Percentiles rank a stretch among this genome's conserved stretches.
These are phyloP conservation scores for Drosophila merina DNA, from an alignment of 2,888 invertebrate genomes.

Conservation along the genomic window DNA sequence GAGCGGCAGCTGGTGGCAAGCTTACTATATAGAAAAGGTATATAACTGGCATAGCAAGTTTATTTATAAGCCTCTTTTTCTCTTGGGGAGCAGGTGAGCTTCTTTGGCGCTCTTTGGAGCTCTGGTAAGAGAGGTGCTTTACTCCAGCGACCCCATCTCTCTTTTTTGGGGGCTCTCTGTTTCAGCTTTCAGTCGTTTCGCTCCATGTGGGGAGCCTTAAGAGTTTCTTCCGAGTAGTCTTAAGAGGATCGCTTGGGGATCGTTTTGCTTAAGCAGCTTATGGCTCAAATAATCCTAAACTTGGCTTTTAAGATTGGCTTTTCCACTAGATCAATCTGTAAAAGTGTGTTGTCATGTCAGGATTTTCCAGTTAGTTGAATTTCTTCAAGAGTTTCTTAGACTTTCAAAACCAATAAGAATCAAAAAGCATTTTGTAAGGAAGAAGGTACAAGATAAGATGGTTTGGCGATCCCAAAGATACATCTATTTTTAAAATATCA, in stretches of 20 bases:
- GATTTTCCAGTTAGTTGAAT: neutral
- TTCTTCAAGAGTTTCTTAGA: neutral
- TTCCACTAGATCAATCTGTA: conserved; percentile 11
- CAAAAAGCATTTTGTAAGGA: neutral
- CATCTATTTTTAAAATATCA: too few species aligned
- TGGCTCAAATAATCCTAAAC: conserved; percentile 1
- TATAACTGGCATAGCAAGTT: conserved; percentile 56
- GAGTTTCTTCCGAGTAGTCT: conserved; percentile 10
- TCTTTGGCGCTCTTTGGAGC: conserved; percentile 51
- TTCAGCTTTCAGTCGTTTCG: conserved; percentile 53
- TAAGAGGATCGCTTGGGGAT: conserved; percentile 8
- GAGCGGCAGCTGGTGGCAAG: conserved; percentile 68
- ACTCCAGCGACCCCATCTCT: neutral
- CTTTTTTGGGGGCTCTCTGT: conserved; percentile 44
- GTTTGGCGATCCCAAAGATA: too few species aligned
- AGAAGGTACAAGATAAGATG: too few species aligned
- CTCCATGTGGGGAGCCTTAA: neutral
- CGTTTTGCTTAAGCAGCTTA: conserved; percentile 26
- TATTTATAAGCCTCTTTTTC: conserved; percentile 61
- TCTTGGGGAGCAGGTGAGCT: conserved; percentile 63
- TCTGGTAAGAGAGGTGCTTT: conserved; percentile 56
- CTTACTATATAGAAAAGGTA: conserved; percentile 49
- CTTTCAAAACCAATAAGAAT: neutral
- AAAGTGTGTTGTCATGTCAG: neutral
- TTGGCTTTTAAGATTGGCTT: conserved; percentile 7